Base-by-base conservation (phyloP, 1,140 invertebrate genomes). In the Prorops nasuta region DNA sequence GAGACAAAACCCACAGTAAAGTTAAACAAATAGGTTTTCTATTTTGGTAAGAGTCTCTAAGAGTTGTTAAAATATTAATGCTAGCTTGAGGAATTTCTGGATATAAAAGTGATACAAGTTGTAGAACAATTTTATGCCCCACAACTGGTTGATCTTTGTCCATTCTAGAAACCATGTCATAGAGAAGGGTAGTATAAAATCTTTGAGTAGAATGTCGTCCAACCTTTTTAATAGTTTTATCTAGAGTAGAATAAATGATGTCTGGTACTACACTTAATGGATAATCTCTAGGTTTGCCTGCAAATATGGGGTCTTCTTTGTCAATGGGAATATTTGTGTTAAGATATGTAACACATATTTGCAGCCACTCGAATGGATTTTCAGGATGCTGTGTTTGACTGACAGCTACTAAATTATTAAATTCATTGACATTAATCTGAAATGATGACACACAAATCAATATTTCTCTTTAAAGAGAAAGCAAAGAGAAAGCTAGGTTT, bases 21-120 rank as follows among this genome's bases (percentile, higher is more conserved):
- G 88, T 85, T 24, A 91, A 68, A 17, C 89, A 88, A 57, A 91
- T 85, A 14, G 83, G 80, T 49, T 87, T 86, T 34, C 89, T 79
- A 66, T 91, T 92, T 62, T 91, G 86, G 69, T 91, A 90, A 2
- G 87, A 90, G 49, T 84, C 88, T 34, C 83, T 79, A n/a, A 90
- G 66, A 38, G 75, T 80, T 0, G 79, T 76, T 44, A 82, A 77
- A 69, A 88, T 89, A 7, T 76, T 64, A 56, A 87, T 71, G 55
- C 85, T 87, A 1, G 72, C 69, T 1, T 78, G 62, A 14, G 82
- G 83, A 49, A 87, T 81, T 41, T 80, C 80, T 1, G 87, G 85
- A 72, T 85, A 80, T 17, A 81, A 78, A 44, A 80, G 76, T 2
- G 84, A 84, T 50, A 90, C 69, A 51, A 87, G 67, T 67, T 90